phyloP scores from a whole-genome alignment of 1,140 invertebrate species.

The Mylabris phalerata region DNA sequence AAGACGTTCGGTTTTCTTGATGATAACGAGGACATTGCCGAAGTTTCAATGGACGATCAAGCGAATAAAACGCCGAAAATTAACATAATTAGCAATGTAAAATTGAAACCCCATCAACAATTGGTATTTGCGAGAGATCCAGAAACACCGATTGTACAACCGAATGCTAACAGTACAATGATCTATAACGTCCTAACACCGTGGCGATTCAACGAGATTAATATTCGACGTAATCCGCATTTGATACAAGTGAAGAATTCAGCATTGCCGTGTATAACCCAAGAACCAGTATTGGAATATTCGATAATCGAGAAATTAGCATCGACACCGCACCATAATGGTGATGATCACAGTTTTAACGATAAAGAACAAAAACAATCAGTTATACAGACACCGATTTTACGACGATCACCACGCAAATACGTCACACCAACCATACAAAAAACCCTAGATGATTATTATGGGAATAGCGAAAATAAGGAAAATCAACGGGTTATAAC shows the following conservation, averaged over 20 bases:
- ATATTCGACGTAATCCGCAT: constrained; percentile 18
- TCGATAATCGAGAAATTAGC: constrained; percentile 17
- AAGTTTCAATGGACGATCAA: constrained; percentile 3
- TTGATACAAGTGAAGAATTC: constrained; percentile 20
- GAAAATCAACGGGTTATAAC: constrained; percentile 1
- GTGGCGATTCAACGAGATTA: constrained; percentile 20
- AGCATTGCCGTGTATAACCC: constrained; percentile 18
- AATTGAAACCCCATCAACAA: neutral
- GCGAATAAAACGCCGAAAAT: neutral
- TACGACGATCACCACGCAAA: neutral
- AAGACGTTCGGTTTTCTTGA: neutral
- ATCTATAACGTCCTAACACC: constrained; percentile 12
- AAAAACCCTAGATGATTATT: constrained; percentile 16
- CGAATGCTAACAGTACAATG: constrained; percentile 25
- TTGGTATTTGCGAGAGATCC: constrained; percentile 3
- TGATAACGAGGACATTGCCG: constrained; percentile 10
- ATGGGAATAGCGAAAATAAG: constrained; percentile 17
- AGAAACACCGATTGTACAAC: neutral
- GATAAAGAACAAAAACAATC: neutral
- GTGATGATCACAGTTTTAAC: neutral
- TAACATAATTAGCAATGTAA: constrained; percentile 13
- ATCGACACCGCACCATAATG: no score
- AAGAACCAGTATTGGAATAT: constrained; percentile 22
- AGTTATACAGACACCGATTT: neutral
- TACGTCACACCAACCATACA: neutral